Base-by-base conservation (phyloP, 2,113 vertebrate genomes). In the Varanus komodoensis region DNA sequence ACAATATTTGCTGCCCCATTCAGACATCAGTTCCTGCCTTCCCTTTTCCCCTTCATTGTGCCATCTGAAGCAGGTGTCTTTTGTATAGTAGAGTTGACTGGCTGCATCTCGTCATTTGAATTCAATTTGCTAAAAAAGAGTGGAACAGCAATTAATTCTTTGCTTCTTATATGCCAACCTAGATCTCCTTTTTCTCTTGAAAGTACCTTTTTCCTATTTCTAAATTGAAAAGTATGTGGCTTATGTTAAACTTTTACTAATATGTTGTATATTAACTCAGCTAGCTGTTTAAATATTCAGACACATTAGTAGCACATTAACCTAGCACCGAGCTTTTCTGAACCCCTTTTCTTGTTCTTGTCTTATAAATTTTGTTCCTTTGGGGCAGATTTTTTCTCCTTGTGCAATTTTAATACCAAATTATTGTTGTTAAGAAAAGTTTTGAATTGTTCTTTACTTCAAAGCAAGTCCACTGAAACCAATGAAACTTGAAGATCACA, bases 251-350 rank as follows among this genome's bases (percentile, higher is more conserved):
- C 82, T 75, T 7, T 90, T 57, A 64, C 8, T 6, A 80, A 8
- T 77, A 89, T 78, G 50, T 23, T 48, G 0, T 84, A 80, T 1
- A 14, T 93, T 94, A 89, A 84, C 44, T 92, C n/a, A 32, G 74
- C 83, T 7, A 83, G 50, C 9, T 21, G 14, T 48, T 44, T 84
- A 48, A 44, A 73, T 89, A 78, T 12, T 82, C 19, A 54, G 8
- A 25, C 78, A 32, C 11, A 15, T 8, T 11, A 21, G 73, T 84
- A 84, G 48, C 57, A 78, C 23, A 84, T 84, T 89, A 84, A 84
- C 82, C 32, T 44, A 48, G 32, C 29, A 25, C 12, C 38, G 48
- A 69, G 29, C 17, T 29, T 64, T 38, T 89, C 34, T 84, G 52
- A 64, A n/a, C 48, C 3, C 2, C 11, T 19, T 73, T 50, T 82